These are phyloP conservation scores for Papilio helenus DNA, from an alignment of 1,140 invertebrate genomes.

Conservation along the genomic window DNA sequence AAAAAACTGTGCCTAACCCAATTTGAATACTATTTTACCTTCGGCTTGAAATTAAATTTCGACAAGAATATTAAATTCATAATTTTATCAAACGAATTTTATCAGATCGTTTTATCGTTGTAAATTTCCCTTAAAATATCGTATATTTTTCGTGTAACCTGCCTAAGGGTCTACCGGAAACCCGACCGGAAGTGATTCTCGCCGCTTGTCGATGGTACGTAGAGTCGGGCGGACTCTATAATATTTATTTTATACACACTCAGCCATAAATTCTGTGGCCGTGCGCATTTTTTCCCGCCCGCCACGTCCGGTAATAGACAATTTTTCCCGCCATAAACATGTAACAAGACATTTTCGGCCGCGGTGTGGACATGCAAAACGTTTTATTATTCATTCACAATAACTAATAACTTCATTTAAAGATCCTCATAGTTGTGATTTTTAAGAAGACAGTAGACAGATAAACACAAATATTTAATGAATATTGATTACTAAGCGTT, in stretches of 20 bases:
- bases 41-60: background rate
- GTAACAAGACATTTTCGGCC: conserved; percentile 18
- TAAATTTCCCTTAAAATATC: conserved; percentile 32
- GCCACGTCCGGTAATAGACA: conserved; percentile 36
- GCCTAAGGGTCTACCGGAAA: conserved; percentile 30
- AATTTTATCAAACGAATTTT: background rate
- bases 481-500: no score
- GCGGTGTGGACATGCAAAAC: background rate
- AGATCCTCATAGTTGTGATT: no score
- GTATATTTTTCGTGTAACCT: conserved; percentile 36
- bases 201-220: conserved; percentile 31
- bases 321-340: conserved; percentile 40
- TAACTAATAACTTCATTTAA: background rate
- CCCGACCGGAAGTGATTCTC: conserved; percentile 35
- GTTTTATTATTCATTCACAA: background rate
- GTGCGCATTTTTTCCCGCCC: conserved; percentile 27
- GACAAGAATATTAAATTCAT: background rate
- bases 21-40: background rate
- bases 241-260: conserved; percentile 40
- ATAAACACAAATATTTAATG: no score
- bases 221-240: conserved; percentile 22
- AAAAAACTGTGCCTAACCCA: background rate
- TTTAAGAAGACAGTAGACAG: no score
- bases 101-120: conserved; percentile 20
- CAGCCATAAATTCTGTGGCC: conserved; percentile 33